These are phyloP conservation scores for Orientallactaga bullata DNA, from an alignment of 2,113 vertebrate species.

Conservation along the genomic window DNA sequence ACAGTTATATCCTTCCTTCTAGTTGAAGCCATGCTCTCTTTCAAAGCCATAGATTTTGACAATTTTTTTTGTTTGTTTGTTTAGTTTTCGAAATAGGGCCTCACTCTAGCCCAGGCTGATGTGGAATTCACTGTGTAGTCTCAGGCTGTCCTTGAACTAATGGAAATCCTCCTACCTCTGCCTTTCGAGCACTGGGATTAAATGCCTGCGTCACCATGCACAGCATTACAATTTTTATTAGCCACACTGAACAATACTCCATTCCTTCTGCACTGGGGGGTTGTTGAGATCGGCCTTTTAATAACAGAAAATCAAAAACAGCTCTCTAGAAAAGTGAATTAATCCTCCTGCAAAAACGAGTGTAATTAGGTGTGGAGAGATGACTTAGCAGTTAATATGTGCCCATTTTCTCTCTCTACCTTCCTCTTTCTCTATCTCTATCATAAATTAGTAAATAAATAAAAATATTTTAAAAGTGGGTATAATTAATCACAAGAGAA, in stretches of 20 bases:
- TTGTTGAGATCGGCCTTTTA: conserved; percentile 68
- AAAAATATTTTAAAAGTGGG: no score
- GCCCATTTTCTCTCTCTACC: no score
- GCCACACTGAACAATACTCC: conserved; percentile 7
- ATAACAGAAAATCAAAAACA: conserved; percentile 37
- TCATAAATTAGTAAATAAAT: no score
- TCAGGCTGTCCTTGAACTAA: no score
- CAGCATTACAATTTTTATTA: conserved; percentile 9
- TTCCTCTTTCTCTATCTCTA: no score
- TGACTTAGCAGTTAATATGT: no score
- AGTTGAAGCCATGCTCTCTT: neutral
- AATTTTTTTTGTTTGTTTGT: neutral
- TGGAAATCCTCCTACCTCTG: no score
- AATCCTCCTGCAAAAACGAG: conserved; percentile 42
- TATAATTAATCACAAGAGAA: conserved; percentile 70
- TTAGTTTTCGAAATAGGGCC: no score
- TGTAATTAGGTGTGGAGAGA: conserved; percentile 55
- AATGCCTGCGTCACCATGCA: no score
- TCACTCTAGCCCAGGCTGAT: no score
- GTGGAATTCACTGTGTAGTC: no score
- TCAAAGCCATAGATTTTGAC: conserved; percentile 42
- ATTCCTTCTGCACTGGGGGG: conserved; percentile 50
- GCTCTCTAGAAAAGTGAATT: conserved; percentile 61
- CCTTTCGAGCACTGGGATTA: no score
- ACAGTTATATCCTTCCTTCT: neutral